Base-by-base conservation (phyloP, 2,888 invertebrate species). In the Athalia rosae region DNA sequence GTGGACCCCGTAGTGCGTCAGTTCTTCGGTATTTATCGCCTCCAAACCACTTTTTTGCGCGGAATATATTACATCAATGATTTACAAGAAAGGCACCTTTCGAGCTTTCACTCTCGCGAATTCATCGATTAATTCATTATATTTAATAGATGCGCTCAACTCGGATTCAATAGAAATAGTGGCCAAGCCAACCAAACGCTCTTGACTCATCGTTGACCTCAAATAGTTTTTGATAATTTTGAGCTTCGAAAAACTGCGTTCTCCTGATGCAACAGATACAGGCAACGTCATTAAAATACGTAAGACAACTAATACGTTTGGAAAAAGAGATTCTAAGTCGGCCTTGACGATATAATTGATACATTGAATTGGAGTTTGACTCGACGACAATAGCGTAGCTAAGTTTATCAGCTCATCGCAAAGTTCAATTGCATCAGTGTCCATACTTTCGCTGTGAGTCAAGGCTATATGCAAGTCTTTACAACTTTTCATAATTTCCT, bases 221-320 rank as follows among this genome's bases (percentile, higher is more conserved):
- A 79, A 59, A 69, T 81, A 79, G 28, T 69, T 79, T 77, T 80
- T 81, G 73, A 80, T 81, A 45, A 78, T 63, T 62, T 81, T 81
- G 8, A 81, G 43, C 59, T 79, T 80, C 45, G 61, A 76, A 48
- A 79, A 80, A 77, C 76, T 78, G 2, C 79, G 63, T 71, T 80
- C 78, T 15, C 80, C 78, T 62, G 73, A 76, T 43, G 80, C 81
- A 45, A 81, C 80, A 7, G 80, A 78, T 48, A 80, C 78, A 53
- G 78, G 77, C 62, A 78, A 79, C 15, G 80, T 80, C 56, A 76
- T 13, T 13, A 81, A 77, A 62, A 78, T 79, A n/a, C 77, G 66
- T 7, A 79, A 56, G 8, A 43, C 79, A 63, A 78, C 69, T 67
- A 67, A 78, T 53, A 73, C 47, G 67, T 80, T 80, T 77, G 71